phyloP scores from a whole-genome alignment of 2,888 invertebrate species.

The Amorpha juglandis region DNA sequence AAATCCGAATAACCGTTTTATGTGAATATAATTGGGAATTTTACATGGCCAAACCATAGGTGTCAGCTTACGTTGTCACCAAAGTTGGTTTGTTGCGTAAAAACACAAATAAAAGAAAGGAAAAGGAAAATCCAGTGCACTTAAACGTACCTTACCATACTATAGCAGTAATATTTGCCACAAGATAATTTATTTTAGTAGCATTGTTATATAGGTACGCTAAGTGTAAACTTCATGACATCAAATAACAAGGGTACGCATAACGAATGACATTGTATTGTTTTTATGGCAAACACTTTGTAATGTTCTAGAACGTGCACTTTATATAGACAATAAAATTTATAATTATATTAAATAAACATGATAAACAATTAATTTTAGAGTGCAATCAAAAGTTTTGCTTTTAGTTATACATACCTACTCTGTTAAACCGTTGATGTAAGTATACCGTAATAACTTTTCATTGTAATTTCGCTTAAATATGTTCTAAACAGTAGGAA shows the following conservation, averaged over 20 bases:
- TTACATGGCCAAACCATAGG: background rate
- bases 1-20: background rate
- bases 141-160: slow-evolving; percentile 27
- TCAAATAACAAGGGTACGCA: slow-evolving; percentile 11
- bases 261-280: slow-evolving; percentile 14
- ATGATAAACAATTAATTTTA: slow-evolving; percentile 26
- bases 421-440: too few species aligned
- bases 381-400: slow-evolving; percentile 5
- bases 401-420: background rate
- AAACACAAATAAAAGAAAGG: too few species aligned
- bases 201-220: background rate
- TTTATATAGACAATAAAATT: slow-evolving; percentile 15
- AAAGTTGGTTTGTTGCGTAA: too few species aligned
- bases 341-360: slow-evolving; percentile 10
- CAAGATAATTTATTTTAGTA: slow-evolving; percentile 15
- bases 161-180: slow-evolving; percentile 33
- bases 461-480: too few species aligned
- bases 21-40: background rate
- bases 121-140: background rate
- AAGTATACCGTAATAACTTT: too few species aligned
- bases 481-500: background rate
- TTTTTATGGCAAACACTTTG: slow-evolving; percentile 16
- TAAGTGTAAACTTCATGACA: background rate
- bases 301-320: slow-evolving; percentile 8
- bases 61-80: background rate